Evolutionary conservation across 2,888 invertebrate species (phyloP).

Genomic region (Melanophora roralis): DNA sequence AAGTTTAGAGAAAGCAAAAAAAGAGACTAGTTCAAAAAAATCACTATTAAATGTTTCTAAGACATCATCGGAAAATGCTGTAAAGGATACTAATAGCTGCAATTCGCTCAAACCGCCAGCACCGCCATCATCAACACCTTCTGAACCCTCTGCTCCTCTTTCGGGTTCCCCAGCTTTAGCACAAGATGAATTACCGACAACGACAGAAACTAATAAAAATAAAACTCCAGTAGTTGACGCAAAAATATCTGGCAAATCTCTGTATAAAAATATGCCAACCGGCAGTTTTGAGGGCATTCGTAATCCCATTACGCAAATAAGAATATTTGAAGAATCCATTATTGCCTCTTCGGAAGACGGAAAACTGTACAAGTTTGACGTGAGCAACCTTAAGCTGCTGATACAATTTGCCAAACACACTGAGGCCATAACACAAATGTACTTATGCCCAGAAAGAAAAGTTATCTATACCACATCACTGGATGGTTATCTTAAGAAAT

Average conservation of each 20-base stretch:
- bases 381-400: constrained; percentile 69
- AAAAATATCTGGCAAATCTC: background rate
- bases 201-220: constrained; percentile 23
- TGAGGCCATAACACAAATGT: constrained; percentile 75
- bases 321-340: constrained; percentile 69
- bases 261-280: constrained; percentile 65
- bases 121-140: background rate
- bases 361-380: constrained; percentile 73
- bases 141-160: background rate
- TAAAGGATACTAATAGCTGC: background rate
- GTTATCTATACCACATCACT: constrained; percentile 73
- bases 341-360: constrained; percentile 76
- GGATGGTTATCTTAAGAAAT: constrained; percentile 75
- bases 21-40: background rate
- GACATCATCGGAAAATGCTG: background rate
- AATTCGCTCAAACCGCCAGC: background rate
- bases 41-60: background rate
- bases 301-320: constrained; percentile 72
- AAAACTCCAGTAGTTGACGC: background rate
- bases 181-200: background rate
- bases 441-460: constrained; percentile 67
- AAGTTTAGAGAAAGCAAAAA: background rate
- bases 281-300: constrained; percentile 68
- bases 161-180: background rate
- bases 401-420: constrained; percentile 74